A percentile compares a stretch with the other conserved stretches of the same genome.
phyloP scores from a whole-genome alignment of 2,797 vertebrate species.

The Cryptoblepharus egeriae region DNA sequence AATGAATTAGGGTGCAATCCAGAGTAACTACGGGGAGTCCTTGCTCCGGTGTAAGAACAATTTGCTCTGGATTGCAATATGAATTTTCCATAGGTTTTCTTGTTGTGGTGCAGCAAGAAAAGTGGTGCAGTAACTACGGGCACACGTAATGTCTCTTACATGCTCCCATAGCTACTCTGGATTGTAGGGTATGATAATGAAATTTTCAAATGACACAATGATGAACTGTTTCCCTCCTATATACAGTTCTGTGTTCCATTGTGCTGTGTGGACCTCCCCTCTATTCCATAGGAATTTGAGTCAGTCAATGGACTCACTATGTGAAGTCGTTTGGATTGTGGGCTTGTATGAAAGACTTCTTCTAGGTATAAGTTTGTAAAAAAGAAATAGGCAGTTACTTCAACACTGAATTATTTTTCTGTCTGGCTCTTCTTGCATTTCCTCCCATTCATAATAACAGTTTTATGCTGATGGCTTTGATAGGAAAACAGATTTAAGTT shows the following conservation, averaged over 20 bases:
- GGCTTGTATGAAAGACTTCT: constrained; percentile 48
- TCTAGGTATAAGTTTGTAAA: constrained; percentile 41
- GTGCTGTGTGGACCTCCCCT: constrained; percentile 66
- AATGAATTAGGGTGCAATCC: no score
- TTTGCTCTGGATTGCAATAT: no score
- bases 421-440: constrained; percentile 29
- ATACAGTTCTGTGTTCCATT: constrained; percentile 36
- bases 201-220: no score
- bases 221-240: constrained; percentile 2
- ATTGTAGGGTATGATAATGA: no score
- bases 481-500: constrained; percentile 6
- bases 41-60: no score
- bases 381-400: neutral
- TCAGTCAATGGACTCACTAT: constrained; percentile 75
- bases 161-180: no score
- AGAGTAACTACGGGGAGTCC: no score
- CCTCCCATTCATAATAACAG: neutral
- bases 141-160: no score
- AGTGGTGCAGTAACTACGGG: no score
- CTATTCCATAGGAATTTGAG: constrained; percentile 68
- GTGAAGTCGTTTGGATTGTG: constrained; percentile 33
- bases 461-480: neutral
- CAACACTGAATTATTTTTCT: constrained; percentile 17
- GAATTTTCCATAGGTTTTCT: no score
- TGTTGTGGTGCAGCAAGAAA: no score